A percentile compares a stretch with the other conserved stretches of the same genome.
phyloP scores from a whole-genome alignment of 1,140 invertebrate species.

The Aphaenogaster floridana region DNA sequence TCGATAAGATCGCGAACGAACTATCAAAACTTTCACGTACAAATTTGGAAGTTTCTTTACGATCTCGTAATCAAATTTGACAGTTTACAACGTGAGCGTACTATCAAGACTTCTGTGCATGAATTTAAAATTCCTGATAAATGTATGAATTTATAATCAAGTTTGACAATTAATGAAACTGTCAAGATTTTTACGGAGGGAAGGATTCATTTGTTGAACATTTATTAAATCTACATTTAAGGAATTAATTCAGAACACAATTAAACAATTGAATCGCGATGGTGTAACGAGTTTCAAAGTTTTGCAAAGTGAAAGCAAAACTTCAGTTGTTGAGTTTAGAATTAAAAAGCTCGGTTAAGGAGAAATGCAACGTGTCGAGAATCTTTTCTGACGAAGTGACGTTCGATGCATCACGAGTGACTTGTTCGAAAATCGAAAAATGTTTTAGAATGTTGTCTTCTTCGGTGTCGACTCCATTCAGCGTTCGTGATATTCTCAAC shows the following conservation, averaged over 20 bases:
- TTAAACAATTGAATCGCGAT: background rate
- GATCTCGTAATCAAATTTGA: background rate
- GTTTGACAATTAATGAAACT: background rate
- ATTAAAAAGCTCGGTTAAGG: background rate
- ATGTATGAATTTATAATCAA: background rate
- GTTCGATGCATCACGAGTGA: background rate
- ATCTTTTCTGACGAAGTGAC: background rate
- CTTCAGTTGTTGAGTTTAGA: background rate
- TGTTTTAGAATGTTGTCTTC: slow-evolving; percentile 84
- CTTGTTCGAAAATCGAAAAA: slow-evolving; percentile 45
- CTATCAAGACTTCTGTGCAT: background rate
- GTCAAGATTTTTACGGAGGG: background rate
- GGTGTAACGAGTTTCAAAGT: background rate
- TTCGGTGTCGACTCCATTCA: slow-evolving; percentile 90
- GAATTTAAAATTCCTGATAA: background rate
- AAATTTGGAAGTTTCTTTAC: background rate
- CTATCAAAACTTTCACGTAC: background rate
- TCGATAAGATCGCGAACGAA: background rate
- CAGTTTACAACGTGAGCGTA: background rate
- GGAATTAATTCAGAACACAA: background rate
- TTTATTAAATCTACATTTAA: background rate
- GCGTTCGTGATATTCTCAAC: slow-evolving; percentile 92
- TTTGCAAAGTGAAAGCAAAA: background rate
- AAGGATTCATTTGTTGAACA: background rate
- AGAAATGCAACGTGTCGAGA: background rate